Percentiles rank a stretch among this genome's conserved stretches.
Evolutionary conservation across 2,888 invertebrate genomes (phyloP).

Genomic region (Erebia ligea): DNA sequence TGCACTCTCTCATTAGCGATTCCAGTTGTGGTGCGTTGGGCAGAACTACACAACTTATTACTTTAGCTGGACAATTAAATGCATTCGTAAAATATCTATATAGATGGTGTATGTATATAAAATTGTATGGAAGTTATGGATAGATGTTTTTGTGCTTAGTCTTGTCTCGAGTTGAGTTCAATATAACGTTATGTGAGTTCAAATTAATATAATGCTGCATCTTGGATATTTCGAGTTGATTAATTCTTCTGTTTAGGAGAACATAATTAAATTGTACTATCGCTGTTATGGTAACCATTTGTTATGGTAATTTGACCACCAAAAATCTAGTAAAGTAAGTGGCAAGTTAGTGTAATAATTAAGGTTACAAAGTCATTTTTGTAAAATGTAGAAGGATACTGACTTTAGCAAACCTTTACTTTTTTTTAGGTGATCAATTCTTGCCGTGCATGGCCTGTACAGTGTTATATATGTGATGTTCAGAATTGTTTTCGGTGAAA

Average conservation of each 20-base stretch:
- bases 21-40: conserved; percentile 66
- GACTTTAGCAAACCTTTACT: too few species aligned
- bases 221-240: not conserved
- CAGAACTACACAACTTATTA: conserved; percentile 78
- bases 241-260: not conserved
- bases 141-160: not conserved
- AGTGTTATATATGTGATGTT: too few species aligned
- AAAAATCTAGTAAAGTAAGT: too few species aligned
- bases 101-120: not conserved
- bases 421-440: too few species aligned
- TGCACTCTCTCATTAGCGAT: conserved; percentile 77
- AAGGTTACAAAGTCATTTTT: too few species aligned
- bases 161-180: not conserved
- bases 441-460: too few species aligned
- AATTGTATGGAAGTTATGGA: conserved; percentile 21
- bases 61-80: conserved; percentile 72
- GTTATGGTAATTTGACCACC: too few species aligned
- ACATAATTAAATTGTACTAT: too few species aligned
- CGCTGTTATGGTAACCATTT: too few species aligned
- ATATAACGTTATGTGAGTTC: not conserved
- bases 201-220: not conserved
- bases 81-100: conserved; percentile 55
- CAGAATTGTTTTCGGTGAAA: not conserved
- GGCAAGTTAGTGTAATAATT: too few species aligned
- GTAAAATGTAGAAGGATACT: too few species aligned